Conservation (phyloP, 2,888 invertebrate species). For the Trissolcus japonicus region DNA sequence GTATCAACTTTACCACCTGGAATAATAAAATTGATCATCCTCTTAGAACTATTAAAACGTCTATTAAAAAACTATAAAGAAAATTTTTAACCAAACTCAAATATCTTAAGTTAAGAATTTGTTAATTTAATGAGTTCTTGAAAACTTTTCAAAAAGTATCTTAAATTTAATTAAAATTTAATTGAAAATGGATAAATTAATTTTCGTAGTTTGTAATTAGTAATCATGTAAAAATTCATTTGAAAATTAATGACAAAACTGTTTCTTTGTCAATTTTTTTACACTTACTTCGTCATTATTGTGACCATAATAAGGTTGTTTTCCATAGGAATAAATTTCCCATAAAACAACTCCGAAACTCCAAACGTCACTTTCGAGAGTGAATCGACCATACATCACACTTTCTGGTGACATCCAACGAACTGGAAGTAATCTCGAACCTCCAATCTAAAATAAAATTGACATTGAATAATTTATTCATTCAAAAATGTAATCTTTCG, state of each 20-base stretch:
- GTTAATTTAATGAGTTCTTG: neutral
- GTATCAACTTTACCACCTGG: conserved; percentile 85
- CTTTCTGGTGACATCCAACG: conserved; percentile 98
- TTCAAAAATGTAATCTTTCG: neutral
- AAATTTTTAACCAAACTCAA: too few species aligned
- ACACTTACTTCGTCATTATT: conserved; percentile 86
- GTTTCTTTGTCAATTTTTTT: neutral
- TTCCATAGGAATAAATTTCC: conserved; percentile 95
- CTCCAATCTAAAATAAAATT: conserved; percentile 80
- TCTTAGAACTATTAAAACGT: too few species aligned
- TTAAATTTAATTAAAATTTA: too few species aligned
- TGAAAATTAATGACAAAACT: too few species aligned
- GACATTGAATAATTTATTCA: neutral
- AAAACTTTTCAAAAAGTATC: neutral
- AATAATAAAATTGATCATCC: conserved; percentile 15
- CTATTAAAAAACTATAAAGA: conserved; percentile 3
- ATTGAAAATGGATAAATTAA: too few species aligned
- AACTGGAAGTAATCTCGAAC: conserved; percentile 88
- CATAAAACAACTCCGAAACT: conserved; percentile 94
- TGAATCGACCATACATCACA: conserved; percentile 91
- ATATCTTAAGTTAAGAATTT: conserved; percentile 8
- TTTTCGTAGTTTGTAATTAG: too few species aligned
- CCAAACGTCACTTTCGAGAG: conserved; percentile 95
- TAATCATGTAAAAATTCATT: too few species aligned
- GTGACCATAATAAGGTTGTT: conserved; percentile 94